Evolutionary conservation across 2,113 vertebrate genomes (phyloP).

Genomic region (Marmota monax): DNA sequence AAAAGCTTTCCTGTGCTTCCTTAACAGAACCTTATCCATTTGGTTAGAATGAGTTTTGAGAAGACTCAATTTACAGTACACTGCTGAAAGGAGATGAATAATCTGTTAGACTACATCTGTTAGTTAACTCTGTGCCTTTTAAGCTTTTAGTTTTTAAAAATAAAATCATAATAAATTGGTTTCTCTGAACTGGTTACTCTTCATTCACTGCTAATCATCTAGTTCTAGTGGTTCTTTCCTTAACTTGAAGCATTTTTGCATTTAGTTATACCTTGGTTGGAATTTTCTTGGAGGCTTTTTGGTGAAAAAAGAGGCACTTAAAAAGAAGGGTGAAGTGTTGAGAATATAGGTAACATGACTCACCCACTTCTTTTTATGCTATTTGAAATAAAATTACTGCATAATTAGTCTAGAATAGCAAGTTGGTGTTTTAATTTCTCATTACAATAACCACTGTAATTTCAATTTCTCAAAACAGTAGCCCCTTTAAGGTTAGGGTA

Average conservation of each 20-base stretch:
- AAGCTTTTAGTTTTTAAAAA: slow-evolving; percentile 50
- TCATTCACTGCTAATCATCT: neutral
- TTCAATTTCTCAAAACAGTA: neutral
- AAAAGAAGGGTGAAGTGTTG: neutral
- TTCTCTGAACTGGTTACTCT: slow-evolving; percentile 37
- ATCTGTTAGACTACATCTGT: slow-evolving; percentile 69
- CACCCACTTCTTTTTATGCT: neutral
- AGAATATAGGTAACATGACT: neutral
- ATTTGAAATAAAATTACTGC: neutral
- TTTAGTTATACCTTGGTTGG: neutral
- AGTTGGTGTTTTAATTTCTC: neutral
- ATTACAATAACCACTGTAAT: neutral
- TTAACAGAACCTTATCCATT: slow-evolving; percentile 78
- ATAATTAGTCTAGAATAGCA: neutral
- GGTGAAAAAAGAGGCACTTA: neutral
- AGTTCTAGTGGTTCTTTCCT: neutral
- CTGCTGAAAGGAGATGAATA: slow-evolving; percentile 80
- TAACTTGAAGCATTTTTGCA: neutral
- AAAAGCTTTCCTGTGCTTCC: slow-evolving; percentile 79
- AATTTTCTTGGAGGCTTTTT: slow-evolving; percentile 14
- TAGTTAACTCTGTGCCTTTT: slow-evolving; percentile 17
- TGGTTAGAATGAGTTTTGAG: slow-evolving; percentile 77
- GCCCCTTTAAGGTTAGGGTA: slow-evolving; percentile 44
- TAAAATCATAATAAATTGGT: slow-evolving; percentile 60
- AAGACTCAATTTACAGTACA: slow-evolving; percentile 75